Conservation (phyloP, 2,888 invertebrate species). For the Amaurobius ferox region DNA sequence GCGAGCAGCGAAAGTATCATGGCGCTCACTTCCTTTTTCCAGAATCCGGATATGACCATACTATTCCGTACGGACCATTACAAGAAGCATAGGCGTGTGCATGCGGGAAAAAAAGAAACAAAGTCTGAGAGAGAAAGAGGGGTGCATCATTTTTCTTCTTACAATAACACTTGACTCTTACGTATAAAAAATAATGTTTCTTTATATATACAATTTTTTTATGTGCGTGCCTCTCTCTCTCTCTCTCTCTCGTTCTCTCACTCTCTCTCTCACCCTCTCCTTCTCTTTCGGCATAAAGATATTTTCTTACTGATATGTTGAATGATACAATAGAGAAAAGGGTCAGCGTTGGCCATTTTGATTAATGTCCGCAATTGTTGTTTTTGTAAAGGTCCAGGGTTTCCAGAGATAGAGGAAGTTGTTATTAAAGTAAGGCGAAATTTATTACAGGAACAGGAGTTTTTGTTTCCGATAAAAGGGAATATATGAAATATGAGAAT, state of each 20-base stretch:
- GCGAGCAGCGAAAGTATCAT: constrained; percentile 59
- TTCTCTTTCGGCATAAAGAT: constrained; percentile 24
- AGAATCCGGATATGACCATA: constrained; percentile 60
- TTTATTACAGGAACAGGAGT: not conserved
- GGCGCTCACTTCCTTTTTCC: constrained; percentile 53
- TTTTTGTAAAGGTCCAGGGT: constrained; percentile 28
- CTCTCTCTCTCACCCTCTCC: constrained; percentile 26
- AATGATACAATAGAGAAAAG: constrained; percentile 17
- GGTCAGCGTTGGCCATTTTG: constrained; percentile 42
- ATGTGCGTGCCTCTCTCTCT: constrained; percentile 25
- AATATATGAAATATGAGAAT: not conserved
- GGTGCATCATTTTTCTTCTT: constrained; percentile 52
- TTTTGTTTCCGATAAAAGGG: constrained; percentile 3
- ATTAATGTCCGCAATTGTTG: constrained; percentile 49
- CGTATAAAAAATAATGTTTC: constrained; percentile 27
- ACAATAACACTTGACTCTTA: constrained; percentile 67
- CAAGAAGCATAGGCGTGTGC: constrained; percentile 11
- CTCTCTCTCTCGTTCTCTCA: constrained; percentile 25
- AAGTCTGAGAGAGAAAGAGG: constrained; percentile 7
- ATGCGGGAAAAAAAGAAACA: constrained; percentile 22
- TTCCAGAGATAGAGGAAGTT: constrained; percentile 21
- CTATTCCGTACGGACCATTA: constrained; percentile 62
- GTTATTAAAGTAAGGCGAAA: constrained; percentile 26
- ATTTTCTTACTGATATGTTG: constrained; percentile 23
- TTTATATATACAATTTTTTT: constrained; percentile 50